Conservation (phyloP, 1,140 invertebrate species). For the Metopolophium dirhodum region DNA sequence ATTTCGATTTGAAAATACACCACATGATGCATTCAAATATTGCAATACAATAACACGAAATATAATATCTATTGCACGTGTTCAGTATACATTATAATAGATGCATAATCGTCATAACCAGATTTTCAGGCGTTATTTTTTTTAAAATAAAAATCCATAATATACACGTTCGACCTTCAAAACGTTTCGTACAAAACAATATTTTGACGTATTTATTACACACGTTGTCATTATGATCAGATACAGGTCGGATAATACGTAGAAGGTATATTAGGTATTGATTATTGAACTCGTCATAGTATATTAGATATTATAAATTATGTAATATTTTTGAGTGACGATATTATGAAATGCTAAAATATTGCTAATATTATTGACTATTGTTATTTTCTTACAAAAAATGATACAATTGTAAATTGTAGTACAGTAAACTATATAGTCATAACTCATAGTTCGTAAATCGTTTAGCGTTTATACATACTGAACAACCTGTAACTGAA, state of each 20-base stretch:
- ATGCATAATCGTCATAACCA: constrained; percentile 7
- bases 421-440: background rate
- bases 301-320: background rate
- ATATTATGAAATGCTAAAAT: background rate
- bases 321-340: background rate
- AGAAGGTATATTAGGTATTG: background rate
- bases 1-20: background rate
- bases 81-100: background rate
- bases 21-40: background rate
- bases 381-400: background rate
- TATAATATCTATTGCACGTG: background rate
- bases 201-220: background rate
- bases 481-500: background rate
- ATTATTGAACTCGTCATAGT: background rate
- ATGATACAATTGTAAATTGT: background rate
- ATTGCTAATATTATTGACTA: background rate
- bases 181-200: background rate
- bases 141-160: background rate
- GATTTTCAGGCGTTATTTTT: background rate
- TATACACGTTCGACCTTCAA: constrained; percentile 1
- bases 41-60: background rate
- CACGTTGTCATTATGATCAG: background rate
- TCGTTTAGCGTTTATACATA: background rate
- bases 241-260: background rate
- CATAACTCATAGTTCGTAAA: background rate